Base-by-base conservation (phyloP, 2,113 vertebrate genomes). In the Crotalus tigris region DNA sequence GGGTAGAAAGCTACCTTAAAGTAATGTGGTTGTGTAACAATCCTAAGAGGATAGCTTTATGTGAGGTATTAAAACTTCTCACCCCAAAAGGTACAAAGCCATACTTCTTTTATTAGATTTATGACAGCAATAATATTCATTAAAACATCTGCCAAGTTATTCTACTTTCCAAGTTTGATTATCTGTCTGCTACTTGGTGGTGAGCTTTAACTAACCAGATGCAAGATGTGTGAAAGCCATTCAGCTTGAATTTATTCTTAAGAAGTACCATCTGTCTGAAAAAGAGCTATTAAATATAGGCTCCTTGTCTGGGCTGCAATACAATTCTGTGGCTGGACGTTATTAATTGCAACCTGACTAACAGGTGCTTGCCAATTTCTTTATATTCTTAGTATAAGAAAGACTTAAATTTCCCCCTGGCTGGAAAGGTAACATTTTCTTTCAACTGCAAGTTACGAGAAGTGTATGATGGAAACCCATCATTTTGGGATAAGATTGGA, bases 341-440 rank as follows among this genome's bases (percentile, higher is more conserved):
- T 95, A 96, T 95, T 96, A 97, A 96, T 93, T 96, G 95, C 95
- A 97, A 97, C 96, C 96, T 96, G 96, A 93, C 94, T 95, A 96
- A 95, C 97, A 97, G 96, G 96, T 97, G 96, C 94, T 95, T 95
- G 94, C 95, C 92, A 93, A 93, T 49, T 88, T 95, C 95, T 95
- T 97, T 95, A 96, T 95, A 95, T 39, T 93, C 90, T 93, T 81
- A 91, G 57, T 92, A 85, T 94, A 94, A 94, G 61, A 95, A 95
- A 92, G 93, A 90, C 93, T 93, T 95, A 1, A 95, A 96, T 93
- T 95, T 96, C 92, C 93, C 94, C 93, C 94, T 95, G 95, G 93
- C 93, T 94, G 93, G 94, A 94, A 95, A 81, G 59, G 51, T 93
- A 89, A 95, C 3, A 19, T 44, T 95, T 59, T 44, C 91, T 94